Evolutionary conservation across 2,797 vertebrate genomes (phyloP).

Genomic region (Artibeus jamaicensis): DNA sequence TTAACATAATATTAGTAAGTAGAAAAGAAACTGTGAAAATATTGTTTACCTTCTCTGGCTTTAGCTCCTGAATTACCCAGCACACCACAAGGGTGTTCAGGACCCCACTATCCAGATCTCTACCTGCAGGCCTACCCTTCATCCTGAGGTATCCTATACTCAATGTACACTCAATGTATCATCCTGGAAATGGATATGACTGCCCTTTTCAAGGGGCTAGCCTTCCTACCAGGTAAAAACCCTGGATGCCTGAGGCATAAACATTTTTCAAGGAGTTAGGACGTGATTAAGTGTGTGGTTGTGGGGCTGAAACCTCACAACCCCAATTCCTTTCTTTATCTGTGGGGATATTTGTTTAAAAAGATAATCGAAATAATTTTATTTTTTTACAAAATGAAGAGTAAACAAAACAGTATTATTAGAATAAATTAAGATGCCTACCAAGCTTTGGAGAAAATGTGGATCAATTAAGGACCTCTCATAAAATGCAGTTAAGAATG

Average conservation of each 20-base stretch:
- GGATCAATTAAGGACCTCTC: conserved; percentile 3
- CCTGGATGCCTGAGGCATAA: not conserved
- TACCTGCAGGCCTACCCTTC: not conserved
- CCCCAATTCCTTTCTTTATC: not conserved
- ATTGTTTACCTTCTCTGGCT: not conserved
- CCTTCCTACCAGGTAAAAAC: not conserved
- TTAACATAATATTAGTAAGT: not conserved
- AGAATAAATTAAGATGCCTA: not conserved
- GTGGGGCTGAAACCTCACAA: no score
- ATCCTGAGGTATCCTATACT: not conserved
- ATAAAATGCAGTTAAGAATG: not conserved
- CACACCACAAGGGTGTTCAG: not conserved
- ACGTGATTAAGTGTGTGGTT: not conserved
- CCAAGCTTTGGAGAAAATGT: not conserved
- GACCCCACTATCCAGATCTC: not conserved
- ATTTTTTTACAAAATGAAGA: not conserved
- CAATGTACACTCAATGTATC: not conserved
- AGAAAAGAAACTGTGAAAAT: not conserved
- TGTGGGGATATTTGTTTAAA: not conserved
- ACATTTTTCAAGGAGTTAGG: not conserved
- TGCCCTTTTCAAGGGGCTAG: not conserved
- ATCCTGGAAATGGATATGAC: not conserved
- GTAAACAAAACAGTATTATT: not conserved
- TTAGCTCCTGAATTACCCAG: not conserved
- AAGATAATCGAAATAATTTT: conserved; percentile 1